Conservation (phyloP, 1,140 invertebrate genomes). For the Archivesica marissinica region DNA sequence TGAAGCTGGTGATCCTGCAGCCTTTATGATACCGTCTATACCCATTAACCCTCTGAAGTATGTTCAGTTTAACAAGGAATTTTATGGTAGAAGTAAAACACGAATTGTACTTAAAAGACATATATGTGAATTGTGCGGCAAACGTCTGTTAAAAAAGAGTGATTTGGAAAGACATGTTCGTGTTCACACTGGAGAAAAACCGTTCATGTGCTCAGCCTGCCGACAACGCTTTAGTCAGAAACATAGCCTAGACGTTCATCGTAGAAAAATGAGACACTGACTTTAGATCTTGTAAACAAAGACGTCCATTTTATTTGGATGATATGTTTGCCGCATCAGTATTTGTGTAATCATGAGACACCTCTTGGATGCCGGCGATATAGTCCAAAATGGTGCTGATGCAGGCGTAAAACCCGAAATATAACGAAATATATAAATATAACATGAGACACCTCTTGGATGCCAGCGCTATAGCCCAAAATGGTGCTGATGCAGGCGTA, state of each 20-base stretch:
- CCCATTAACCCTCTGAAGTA: slow-evolving; percentile 42
- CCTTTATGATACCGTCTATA: slow-evolving; percentile 14
- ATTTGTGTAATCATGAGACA: too few species aligned
- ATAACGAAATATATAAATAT: too few species aligned
- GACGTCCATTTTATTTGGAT: too few species aligned
- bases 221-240: slow-evolving; percentile 13
- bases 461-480: too few species aligned
- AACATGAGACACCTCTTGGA: too few species aligned
- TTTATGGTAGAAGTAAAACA: slow-evolving; percentile 42
- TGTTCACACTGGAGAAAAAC: slow-evolving; percentile 40
- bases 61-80: slow-evolving; percentile 54
- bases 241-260: slow-evolving; percentile 19
- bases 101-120: slow-evolving; percentile 42
- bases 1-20: neutral
- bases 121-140: slow-evolving; percentile 45
- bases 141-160: slow-evolving; percentile 47
- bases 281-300: too few species aligned
- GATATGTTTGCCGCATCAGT: too few species aligned
- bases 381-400: too few species aligned
- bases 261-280: neutral
- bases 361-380: too few species aligned
- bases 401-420: too few species aligned
- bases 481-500: too few species aligned
- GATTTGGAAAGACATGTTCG: slow-evolving; percentile 34
- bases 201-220: slow-evolving; percentile 18